A percentile compares a stretch with the other conserved stretches of the same genome.
Evolutionary conservation across 1,140 invertebrate genomes (phyloP).

Genomic region (Palaemon carinicauda): DNA sequence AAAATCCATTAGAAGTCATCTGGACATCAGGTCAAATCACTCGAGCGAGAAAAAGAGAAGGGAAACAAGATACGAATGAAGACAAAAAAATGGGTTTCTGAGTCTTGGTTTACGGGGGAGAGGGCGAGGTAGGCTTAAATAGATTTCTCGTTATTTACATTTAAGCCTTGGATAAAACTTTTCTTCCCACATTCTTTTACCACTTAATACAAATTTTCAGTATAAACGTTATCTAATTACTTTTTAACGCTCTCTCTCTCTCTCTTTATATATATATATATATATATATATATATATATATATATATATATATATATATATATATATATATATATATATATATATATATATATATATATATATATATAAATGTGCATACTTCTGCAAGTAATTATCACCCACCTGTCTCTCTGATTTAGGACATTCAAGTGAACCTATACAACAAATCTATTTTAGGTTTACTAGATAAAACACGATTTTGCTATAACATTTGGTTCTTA

Average conservation of each 20-base stretch:
- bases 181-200: not conserved
- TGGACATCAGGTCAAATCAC: too few relatives aligned
- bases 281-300: not conserved
- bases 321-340: not conserved
- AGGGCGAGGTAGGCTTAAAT: too few relatives aligned
- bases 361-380: conserved; percentile 6
- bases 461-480: too few relatives aligned
- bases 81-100: not conserved
- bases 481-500: too few relatives aligned
- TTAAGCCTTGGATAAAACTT: too few relatives aligned
- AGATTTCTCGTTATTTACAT: not conserved
- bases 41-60: not conserved
- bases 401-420: too few relatives aligned
- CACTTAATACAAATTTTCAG: not conserved
- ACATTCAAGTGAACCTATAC: too few relatives aligned
- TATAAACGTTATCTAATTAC: not conserved
- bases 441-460: too few relatives aligned
- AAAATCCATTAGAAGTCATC: too few relatives aligned
- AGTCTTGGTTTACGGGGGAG: not conserved
- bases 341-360: not conserved
- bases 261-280: not conserved
- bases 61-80: too few relatives aligned
- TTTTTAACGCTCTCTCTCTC: not conserved
- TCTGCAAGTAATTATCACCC: too few relatives aligned
- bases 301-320: not conserved